Evolutionary conservation across 2,113 vertebrate genomes (phyloP).

Genomic region (Rhineura floridana): DNA sequence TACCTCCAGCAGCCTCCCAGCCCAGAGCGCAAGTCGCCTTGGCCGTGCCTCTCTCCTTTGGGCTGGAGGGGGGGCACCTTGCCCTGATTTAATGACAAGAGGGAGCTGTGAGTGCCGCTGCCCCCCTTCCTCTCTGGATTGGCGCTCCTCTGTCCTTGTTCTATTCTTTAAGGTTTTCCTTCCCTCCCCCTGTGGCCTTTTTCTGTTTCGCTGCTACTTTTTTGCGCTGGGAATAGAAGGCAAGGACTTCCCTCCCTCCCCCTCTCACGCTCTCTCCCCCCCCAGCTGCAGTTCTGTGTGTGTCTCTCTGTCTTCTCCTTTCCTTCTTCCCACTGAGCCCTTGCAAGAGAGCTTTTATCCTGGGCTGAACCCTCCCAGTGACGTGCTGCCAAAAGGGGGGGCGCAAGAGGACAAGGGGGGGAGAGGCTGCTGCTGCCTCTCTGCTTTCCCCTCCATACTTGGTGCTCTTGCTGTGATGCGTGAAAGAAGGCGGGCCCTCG

Average conservation of each 20-base stretch:
- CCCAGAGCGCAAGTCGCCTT: too few relatives aligned
- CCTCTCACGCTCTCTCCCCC: too few relatives aligned
- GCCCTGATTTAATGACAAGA: background rate
- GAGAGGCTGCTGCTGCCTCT: background rate
- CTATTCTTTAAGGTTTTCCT: conserved; percentile 58
- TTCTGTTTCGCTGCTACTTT: conserved; percentile 68
- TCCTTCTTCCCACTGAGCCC: conserved; percentile 3
- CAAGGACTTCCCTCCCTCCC: background rate
- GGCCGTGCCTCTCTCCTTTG: too few relatives aligned
- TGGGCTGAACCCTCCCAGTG: conserved; percentile 38
- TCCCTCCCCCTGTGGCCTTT: background rate
- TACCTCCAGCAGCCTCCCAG: too few relatives aligned
- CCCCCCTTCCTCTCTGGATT: conserved; percentile 47
- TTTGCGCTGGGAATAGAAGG: conserved; percentile 59
- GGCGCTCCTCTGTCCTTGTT: conserved; percentile 19
- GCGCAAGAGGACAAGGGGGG: conserved; percentile 4
- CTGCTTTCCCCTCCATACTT: background rate
- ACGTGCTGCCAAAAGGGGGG: conserved; percentile 58
- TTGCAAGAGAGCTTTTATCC: conserved; percentile 56
- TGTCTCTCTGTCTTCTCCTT: conserved; percentile 28
- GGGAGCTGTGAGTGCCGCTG: conserved; percentile 40
- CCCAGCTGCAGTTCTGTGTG: conserved; percentile 31
- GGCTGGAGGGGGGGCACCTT: too few relatives aligned
- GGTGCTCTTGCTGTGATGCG: conserved; percentile 35
- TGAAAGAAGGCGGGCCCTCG: background rate